Evolutionary conservation across 2,797 vertebrate species (phyloP), one percentile per base, ranked within the genome.

Genomic region (Podarcis lilfordi): DNA sequence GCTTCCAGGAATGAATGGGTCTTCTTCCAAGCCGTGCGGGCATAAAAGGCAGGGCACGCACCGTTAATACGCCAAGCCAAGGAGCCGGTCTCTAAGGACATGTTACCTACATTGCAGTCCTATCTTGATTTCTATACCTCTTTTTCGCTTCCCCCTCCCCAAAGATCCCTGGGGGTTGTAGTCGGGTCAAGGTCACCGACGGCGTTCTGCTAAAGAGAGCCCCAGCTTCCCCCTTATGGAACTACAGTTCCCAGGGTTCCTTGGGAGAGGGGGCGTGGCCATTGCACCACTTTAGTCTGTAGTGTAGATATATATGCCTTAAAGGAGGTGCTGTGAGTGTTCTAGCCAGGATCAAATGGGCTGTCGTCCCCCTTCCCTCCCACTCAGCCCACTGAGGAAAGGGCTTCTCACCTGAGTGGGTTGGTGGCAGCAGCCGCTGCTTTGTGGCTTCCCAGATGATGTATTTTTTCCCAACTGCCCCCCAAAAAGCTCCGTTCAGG

Each of bases 1-100:
- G 87, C 50, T 88, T 88, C 82, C 82, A 64, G 76, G 76, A 50
- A 85, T 27, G 50, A 32, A 27, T 55, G 11, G 37, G 29, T n/a
- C 66, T 27, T 4, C 19, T 61, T 50, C 45, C 32, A 79, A 21
- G 13, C 71, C 37, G 11, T 17, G 4, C 3, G 1, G 32, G 23
- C 2, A 29, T 29, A 77, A 68, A 19, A 1, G 10, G 43, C 8
- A 1, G 68, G 8, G 68, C 71, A 15, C 1, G 1, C 50, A 55
- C 50, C 50, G 5, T 79, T 68, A 19, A 25, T 66, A 80, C 21
- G 15, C 77, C 68, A 71, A 50, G n/a, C 66, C 66, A 69, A 25
- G 64, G 29, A 78, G 61, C 27, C 17, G 27, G 61, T 61, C n/a
- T 55, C 40, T 35, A 32, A 72, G 68, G 37, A 17, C 8, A 72